phyloP scores from a whole-genome alignment of 1,140 invertebrate genomes.

The Drosophila nasuta region DNA sequence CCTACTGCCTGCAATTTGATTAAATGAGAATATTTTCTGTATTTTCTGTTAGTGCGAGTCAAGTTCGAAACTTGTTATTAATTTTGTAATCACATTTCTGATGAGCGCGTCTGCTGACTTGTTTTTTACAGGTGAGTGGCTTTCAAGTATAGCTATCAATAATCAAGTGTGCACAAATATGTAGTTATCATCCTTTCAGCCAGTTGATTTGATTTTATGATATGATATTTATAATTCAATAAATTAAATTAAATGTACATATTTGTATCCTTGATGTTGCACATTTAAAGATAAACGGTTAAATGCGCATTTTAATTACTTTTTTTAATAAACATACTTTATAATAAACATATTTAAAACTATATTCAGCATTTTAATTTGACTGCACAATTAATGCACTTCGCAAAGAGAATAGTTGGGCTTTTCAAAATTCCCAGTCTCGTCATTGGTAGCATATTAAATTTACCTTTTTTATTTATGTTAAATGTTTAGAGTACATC shows the following conservation, averaged over 20 bases:
- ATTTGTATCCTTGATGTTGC: neutral
- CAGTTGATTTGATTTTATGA: slow-evolving; percentile 1
- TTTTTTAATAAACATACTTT: too few species aligned
- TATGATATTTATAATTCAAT: slow-evolving; percentile 15
- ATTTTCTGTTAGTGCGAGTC: neutral
- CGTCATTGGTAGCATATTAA: too few species aligned
- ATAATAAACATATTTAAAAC: too few species aligned
- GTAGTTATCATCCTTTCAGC: too few species aligned
- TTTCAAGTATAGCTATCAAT: slow-evolving; percentile 16
- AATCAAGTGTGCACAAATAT: neutral
- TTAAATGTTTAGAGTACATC: too few species aligned
- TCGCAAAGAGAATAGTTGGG: too few species aligned
- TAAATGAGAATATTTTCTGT: neutral
- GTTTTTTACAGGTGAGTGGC: slow-evolving; percentile 19
- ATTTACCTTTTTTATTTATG: too few species aligned
- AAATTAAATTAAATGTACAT: neutral
- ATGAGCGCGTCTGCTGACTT: too few species aligned
- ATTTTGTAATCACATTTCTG: slow-evolving; percentile 45
- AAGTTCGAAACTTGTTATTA: slow-evolving; percentile 21
- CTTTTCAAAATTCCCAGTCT: too few species aligned
- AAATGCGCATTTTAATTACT: neutral
- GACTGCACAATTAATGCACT: too few species aligned
- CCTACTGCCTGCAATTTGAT: slow-evolving; percentile 4
- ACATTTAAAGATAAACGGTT: neutral
- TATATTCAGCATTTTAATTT: too few species aligned